Conservation (phyloP, 1,140 invertebrate genomes). For the Thaumatotibia leucotreta region DNA sequence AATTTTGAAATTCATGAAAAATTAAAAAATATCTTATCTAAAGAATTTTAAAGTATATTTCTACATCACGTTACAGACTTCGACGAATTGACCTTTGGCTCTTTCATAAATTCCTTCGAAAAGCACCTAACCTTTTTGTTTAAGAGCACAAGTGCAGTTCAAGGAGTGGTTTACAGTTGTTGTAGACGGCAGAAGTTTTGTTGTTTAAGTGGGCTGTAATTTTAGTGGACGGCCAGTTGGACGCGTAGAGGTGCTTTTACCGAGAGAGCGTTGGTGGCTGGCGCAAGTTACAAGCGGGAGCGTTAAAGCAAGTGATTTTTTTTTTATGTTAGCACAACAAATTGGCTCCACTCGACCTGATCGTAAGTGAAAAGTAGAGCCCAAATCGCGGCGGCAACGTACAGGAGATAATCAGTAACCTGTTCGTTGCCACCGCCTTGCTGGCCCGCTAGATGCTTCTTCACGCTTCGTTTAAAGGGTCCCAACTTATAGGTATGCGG, state of each 20-base stretch:
- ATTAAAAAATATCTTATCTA: too few relatives aligned
- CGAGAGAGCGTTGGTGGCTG: conserved; percentile 13
- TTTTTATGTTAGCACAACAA: neutral
- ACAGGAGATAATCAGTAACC: too few relatives aligned
- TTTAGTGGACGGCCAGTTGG: conserved; percentile 46
- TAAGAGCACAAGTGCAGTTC: neutral
- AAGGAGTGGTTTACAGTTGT: conserved; percentile 23
- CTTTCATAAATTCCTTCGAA: neutral
- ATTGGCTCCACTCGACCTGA: neutral
- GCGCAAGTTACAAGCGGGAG: conserved; percentile 22
- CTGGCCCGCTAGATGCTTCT: too few relatives aligned
- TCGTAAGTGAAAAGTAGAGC: too few relatives aligned
- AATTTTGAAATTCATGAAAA: too few relatives aligned
- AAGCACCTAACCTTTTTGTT: neutral
- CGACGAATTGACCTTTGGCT: neutral
- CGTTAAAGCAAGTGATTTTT: neutral
- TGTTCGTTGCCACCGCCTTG: too few relatives aligned
- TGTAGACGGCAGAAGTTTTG: conserved; percentile 48
- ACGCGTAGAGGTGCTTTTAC: conserved; percentile 47
- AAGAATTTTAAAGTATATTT: too few relatives aligned
- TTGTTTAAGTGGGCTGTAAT: conserved; percentile 50
- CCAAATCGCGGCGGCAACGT: too few relatives aligned
- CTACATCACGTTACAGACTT: neutral
- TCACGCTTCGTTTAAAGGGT: too few relatives aligned
- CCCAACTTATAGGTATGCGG: too few relatives aligned